A percentile compares a stretch with the other conserved stretches of the same genome.
These are phyloP conservation scores for Patiria pectinifera DNA, from an alignment of 53 echinoderm and acorn worm genomes.

Conservation along the genomic window DNA sequence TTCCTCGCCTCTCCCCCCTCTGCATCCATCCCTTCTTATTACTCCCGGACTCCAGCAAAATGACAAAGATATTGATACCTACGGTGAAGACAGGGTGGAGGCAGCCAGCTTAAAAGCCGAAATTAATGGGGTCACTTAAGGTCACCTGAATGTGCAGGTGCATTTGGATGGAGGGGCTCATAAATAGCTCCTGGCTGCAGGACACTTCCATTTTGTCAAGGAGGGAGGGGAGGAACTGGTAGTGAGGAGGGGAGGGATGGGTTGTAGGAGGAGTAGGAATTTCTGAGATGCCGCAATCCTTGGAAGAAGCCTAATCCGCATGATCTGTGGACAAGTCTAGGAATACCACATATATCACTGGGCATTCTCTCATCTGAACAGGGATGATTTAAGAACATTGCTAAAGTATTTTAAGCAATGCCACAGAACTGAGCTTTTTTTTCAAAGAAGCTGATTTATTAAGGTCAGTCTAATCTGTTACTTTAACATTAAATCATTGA, in stretches of 20 bases:
- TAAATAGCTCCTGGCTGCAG: constrained; percentile 30
- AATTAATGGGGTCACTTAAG: constrained; percentile 63
- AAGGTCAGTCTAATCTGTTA: neutral
- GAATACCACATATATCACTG: neutral
- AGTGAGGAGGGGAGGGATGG: neutral
- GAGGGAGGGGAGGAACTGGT: neutral
- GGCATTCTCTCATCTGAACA: neutral
- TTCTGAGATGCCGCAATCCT: neutral
- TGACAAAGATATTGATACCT: constrained; percentile 64
- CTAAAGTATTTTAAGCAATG: neutral
- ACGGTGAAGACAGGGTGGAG: constrained; percentile 48
- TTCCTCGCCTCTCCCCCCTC: neutral
- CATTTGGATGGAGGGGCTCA: constrained; percentile 25
- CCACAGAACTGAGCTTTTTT: neutral
- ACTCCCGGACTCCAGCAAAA: constrained; percentile 42
- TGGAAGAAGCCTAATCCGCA: neutral
- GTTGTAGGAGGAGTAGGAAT: neutral
- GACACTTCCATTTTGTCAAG: constrained; percentile 33
- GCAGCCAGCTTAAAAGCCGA: constrained; percentile 57
- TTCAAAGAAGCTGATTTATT: neutral
- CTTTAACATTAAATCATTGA: neutral
- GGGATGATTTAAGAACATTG: neutral
- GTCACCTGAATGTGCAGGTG: constrained; percentile 63
- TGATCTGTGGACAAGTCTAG: neutral
- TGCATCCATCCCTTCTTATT: constrained; percentile 57